Evolutionary conservation across 1,140 invertebrate genomes (phyloP).

Genomic region (Leptinotarsa lineolata): DNA sequence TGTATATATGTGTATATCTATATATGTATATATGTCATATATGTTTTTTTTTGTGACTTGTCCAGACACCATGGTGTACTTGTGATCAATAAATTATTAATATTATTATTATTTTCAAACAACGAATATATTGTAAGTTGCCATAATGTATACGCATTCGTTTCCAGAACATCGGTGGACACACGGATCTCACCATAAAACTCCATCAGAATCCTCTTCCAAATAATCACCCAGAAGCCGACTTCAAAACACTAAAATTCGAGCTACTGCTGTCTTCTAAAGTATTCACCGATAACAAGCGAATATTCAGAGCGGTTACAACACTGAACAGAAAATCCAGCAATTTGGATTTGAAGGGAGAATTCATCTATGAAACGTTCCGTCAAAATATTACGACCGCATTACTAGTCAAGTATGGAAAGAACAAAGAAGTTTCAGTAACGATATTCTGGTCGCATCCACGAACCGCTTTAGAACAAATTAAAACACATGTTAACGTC

Average conservation of each 20-base stretch:
- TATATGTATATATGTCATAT: no score
- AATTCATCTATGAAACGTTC: slow-evolving; percentile 55
- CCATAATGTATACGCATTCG: no score
- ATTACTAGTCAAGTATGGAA: slow-evolving; percentile 52
- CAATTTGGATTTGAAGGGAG: slow-evolving; percentile 56
- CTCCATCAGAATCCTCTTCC: slow-evolving; percentile 44
- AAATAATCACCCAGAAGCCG: slow-evolving; percentile 53
- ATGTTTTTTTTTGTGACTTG: no score
- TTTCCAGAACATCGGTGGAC: slow-evolving; percentile 60
- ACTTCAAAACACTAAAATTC: slow-evolving; percentile 62
- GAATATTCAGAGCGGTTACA: slow-evolving; percentile 52
- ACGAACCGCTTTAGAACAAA: slow-evolving; percentile 59
- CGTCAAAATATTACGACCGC: slow-evolving; percentile 56
- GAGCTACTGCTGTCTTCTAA: slow-evolving; percentile 62
- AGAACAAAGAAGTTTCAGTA: slow-evolving; percentile 64
- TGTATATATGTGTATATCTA: no score
- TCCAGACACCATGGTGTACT: no score
- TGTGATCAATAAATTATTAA: no score
- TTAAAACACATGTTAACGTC: slow-evolving; percentile 65
- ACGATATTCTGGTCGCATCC: slow-evolving; percentile 61
- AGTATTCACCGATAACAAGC: slow-evolving; percentile 49
- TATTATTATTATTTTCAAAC: no score
- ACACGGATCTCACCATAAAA: slow-evolving; percentile 61
- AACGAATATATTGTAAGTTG: no score
- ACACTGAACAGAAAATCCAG: slow-evolving; percentile 54